These are phyloP conservation scores for Manacus vitellinus DNA, from an alignment of 2,113 vertebrate genomes.

Conservation along the genomic window DNA sequence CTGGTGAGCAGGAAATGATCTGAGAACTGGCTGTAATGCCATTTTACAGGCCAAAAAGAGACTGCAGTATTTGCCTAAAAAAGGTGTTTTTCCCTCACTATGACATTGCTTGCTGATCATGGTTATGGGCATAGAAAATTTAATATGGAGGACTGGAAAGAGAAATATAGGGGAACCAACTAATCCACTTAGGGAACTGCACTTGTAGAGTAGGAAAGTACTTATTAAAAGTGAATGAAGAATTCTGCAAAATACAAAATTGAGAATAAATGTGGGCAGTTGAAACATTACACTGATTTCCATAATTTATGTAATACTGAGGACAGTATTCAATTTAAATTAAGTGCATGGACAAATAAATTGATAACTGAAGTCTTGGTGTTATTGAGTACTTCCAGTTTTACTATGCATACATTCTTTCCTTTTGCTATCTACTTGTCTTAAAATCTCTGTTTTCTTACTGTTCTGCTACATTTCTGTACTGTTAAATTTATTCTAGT, in stretches of 20 bases:
- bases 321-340: background rate
- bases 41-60: background rate
- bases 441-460: background rate
- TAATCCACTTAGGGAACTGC: background rate
- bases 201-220: background rate
- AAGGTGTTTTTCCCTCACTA: background rate
- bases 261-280: background rate
- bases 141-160: background rate
- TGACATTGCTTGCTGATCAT: background rate
- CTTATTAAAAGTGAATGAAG: background rate
- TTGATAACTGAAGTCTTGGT: background rate
- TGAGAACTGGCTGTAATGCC: background rate
- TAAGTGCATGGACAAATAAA: background rate
- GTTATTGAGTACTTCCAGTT: background rate
- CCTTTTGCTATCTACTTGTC: background rate
- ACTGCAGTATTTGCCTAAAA: background rate
- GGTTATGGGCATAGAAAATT: background rate
- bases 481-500: background rate
- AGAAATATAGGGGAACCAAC: background rate
- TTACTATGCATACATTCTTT: background rate
- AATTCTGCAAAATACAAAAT: background rate
- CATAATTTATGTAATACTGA: background rate
- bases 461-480: background rate
- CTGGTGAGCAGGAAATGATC: constrained; percentile 31
- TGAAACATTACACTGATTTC: background rate